phyloP scores from a whole-genome alignment of 2,113 vertebrate genomes.

The Thermophis baileyi region DNA sequence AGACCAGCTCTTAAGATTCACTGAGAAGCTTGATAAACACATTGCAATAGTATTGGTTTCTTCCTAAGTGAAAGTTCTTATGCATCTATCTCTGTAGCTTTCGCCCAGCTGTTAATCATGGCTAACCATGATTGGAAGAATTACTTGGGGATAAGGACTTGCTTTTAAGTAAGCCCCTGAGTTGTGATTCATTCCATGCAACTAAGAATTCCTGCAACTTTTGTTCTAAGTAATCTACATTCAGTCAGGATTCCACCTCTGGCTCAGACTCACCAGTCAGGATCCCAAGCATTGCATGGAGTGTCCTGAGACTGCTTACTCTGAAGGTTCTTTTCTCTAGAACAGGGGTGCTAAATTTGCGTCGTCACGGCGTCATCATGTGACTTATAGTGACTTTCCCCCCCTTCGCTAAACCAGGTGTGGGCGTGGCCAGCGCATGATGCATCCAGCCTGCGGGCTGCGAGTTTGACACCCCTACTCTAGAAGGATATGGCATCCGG shows the following conservation, averaged over 20 bases:
- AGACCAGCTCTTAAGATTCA: neutral
- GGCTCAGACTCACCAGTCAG: neutral
- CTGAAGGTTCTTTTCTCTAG: neutral
- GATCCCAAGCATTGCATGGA: neutral
- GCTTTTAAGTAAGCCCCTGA: neutral
- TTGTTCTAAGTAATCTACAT: neutral
- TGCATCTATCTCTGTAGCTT: neutral
- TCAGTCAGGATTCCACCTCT: neutral
- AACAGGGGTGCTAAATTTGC: too few relatives aligned
- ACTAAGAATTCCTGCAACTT: neutral
- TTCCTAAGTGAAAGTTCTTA: neutral
- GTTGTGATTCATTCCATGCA: neutral
- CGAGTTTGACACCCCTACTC: too few relatives aligned
- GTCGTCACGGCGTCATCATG: too few relatives aligned
- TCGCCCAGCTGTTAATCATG: neutral
- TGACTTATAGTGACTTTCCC: too few relatives aligned
- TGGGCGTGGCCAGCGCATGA: too few relatives aligned
- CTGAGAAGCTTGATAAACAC: neutral
- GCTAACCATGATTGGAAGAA: neutral
- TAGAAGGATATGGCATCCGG: neutral
- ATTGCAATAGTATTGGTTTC: neutral
- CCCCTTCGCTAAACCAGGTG: too few relatives aligned
- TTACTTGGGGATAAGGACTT: neutral
- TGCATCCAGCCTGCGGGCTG: too few relatives aligned
- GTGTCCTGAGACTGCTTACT: neutral